Conservation (phyloP, 1,140 invertebrate genomes). For the Lethrus apterus region DNA sequence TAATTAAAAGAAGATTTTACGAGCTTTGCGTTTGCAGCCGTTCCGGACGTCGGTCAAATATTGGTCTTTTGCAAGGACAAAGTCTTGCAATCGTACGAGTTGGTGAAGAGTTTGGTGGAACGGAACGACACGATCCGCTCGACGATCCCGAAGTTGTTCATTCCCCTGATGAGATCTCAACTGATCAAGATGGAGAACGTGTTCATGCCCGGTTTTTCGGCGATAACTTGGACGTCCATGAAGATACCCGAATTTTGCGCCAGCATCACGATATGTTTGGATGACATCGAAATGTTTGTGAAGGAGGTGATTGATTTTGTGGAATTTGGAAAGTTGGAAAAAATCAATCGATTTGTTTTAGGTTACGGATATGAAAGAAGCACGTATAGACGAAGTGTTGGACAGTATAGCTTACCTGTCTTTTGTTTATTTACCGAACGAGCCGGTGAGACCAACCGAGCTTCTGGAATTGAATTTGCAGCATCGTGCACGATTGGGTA, state of each 20-base stretch:
- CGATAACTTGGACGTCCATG: slow-evolving; percentile 73
- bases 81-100: slow-evolving; percentile 51
- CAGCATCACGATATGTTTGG: slow-evolving; percentile 49
- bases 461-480: slow-evolving; percentile 60
- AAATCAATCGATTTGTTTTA: slow-evolving; percentile 25
- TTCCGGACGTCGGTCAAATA: slow-evolving; percentile 59
- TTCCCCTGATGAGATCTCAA: slow-evolving; percentile 60
- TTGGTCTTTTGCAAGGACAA: slow-evolving; percentile 59
- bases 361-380: slow-evolving; percentile 68
- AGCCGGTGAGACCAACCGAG: slow-evolving; percentile 55
- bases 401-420: slow-evolving; percentile 54
- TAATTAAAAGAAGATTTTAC: neutral
- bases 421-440: slow-evolving; percentile 57
- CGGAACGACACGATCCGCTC: slow-evolving; percentile 49
- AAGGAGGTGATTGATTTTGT: slow-evolving; percentile 45
- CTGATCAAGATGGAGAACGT: slow-evolving; percentile 59
- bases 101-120: slow-evolving; percentile 50
- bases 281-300: slow-evolving; percentile 62
- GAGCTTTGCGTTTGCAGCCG: slow-evolving; percentile 38
- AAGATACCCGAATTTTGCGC: slow-evolving; percentile 59
- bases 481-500: slow-evolving; percentile 46
- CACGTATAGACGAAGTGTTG: slow-evolving; percentile 64
- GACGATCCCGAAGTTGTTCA: slow-evolving; percentile 55
- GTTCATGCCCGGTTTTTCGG: slow-evolving; percentile 68
- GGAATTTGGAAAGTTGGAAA: slow-evolving; percentile 25